These are phyloP conservation scores for Sitobion miscanthi DNA, from an alignment of 1,140 invertebrate genomes.

Conservation along the genomic window DNA sequence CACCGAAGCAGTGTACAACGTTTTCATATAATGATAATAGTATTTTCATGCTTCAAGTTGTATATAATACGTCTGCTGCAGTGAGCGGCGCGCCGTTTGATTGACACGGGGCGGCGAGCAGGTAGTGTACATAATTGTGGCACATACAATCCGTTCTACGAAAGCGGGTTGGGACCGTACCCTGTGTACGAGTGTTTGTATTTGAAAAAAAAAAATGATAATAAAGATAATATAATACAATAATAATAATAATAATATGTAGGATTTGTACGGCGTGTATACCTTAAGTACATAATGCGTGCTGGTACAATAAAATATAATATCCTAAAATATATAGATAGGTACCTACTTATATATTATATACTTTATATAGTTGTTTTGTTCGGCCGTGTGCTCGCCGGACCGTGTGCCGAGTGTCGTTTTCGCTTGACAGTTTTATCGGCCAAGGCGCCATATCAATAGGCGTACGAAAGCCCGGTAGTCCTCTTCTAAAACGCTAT, in stretches of 20 bases:
- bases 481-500: constrained; percentile 16
- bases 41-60: background rate
- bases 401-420: constrained; percentile 53
- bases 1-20: too few species aligned
- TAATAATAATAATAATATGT: background rate
- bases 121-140: background rate
- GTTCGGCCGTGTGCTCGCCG: constrained; percentile 8
- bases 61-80: background rate
- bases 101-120: background rate
- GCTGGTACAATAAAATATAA: background rate
- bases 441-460: constrained; percentile 46
- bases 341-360: too few species aligned
- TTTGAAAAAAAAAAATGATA: background rate
- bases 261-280: background rate
- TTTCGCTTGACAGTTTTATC: constrained; percentile 54
- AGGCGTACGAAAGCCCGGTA: constrained; percentile 33
- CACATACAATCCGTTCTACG: constrained; percentile 40
- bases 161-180: background rate
- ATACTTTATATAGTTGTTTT: background rate
- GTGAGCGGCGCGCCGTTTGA: constrained; percentile 6
- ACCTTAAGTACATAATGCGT: background rate
- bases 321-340: background rate
- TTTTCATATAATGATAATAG: background rate
- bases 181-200: background rate
- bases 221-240: constrained; percentile 2